Percentiles rank a stretch among this genome's conserved stretches.
Conservation (phyloP, 1,140 invertebrate genomes). For the Aleiodes sp. region DNA sequence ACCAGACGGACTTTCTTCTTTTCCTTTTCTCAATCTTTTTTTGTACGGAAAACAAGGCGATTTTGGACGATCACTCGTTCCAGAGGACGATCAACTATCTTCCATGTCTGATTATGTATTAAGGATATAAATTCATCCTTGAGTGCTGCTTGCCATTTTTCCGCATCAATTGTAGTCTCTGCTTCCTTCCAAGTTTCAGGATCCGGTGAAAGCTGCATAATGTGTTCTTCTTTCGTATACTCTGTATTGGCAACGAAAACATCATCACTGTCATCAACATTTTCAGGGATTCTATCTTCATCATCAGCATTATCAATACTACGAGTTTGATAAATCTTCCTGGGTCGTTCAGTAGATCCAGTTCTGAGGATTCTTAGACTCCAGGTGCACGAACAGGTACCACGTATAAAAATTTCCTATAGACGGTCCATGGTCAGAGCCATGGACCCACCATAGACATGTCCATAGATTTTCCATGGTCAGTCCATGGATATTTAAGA, state of each 20-base stretch:
- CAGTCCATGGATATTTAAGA: too few species aligned
- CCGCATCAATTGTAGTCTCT: conserved; percentile 20
- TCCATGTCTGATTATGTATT: conserved; percentile 48
- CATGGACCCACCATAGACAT: too few species aligned
- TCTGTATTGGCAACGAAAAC: not conserved
- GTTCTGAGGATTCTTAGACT: not conserved
- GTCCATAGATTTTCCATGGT: too few species aligned
- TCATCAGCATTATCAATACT: not conserved
- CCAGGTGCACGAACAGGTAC: not conserved
- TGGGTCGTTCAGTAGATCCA: not conserved
- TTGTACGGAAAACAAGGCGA: conserved; percentile 53
- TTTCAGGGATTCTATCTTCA: not conserved
- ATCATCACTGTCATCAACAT: not conserved
- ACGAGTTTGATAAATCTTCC: not conserved
- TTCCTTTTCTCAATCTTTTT: conserved; percentile 33
- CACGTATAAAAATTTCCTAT: not conserved
- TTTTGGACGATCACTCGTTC: conserved; percentile 44
- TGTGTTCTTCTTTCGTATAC: not conserved
- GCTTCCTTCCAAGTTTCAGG: conserved; percentile 34
- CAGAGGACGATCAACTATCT: conserved; percentile 45
- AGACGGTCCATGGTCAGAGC: not conserved
- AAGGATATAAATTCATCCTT: conserved; percentile 39
- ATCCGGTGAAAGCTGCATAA: not conserved
- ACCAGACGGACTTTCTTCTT: conserved; percentile 39
- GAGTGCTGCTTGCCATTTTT: conserved; percentile 50